Evolutionary conservation across 2,888 invertebrate species (phyloP).

Genomic region (Tryphoninae sp.): DNA sequence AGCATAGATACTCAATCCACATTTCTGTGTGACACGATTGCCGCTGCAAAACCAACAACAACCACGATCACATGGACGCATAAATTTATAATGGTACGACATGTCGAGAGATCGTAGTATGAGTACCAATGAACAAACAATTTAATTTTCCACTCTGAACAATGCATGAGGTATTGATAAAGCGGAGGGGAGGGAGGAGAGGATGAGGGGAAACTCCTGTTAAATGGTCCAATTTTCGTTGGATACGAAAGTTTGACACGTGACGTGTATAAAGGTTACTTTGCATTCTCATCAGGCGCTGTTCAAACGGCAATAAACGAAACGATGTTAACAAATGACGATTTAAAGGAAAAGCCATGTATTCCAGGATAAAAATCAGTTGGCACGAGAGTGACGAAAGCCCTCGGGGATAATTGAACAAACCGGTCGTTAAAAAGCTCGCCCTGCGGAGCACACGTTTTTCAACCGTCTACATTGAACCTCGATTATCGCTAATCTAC

Average conservation of each 20-base stretch:
- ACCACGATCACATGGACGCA: not conserved
- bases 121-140: slow-evolving; percentile 49
- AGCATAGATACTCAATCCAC: too few species aligned
- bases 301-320: slow-evolving; percentile 23
- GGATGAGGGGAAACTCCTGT: not conserved
- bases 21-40: not conserved
- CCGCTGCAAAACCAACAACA: not conserved
- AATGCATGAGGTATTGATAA: slow-evolving; percentile 33
- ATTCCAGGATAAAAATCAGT: slow-evolving; percentile 38
- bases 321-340: slow-evolving; percentile 48
- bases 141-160: slow-evolving; percentile 52
- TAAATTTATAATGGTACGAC: not conserved
- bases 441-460: not conserved
- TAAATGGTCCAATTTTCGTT: slow-evolving; percentile 41
- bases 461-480: not conserved
- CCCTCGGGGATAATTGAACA: slow-evolving; percentile 2
- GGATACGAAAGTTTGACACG: slow-evolving; percentile 32
- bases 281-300: not conserved
- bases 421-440: slow-evolving; percentile 16
- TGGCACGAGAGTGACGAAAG: slow-evolving; percentile 22
- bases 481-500: too few species aligned
- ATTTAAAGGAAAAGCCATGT: slow-evolving; percentile 43
- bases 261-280: not conserved
- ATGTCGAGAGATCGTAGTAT: not conserved
- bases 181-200: not conserved